phyloP scores from a whole-genome alignment of 2,113 vertebrate species.

The Ifrita kowaldi region DNA sequence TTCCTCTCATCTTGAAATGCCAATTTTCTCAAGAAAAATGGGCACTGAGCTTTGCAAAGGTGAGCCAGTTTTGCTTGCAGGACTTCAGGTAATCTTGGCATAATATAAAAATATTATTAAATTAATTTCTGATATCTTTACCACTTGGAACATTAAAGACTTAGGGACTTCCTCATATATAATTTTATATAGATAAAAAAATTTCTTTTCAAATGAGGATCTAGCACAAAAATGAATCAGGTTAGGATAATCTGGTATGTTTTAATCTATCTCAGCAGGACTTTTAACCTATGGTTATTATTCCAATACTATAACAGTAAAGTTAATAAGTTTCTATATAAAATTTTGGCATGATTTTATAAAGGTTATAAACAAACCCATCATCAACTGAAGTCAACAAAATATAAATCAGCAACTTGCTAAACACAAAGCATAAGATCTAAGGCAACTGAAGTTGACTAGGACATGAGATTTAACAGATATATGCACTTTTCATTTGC shows the following conservation, averaged over 20 bases:
- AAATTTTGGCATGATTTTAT: neutral
- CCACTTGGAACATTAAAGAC: neutral
- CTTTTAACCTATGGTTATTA: neutral
- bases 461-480: neutral
- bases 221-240: neutral
- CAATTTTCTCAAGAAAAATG: neutral
- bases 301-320: neutral
- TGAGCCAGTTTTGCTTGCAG: fast-evolving
- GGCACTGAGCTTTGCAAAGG: neutral
- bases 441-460: neutral
- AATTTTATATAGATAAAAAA: neutral
- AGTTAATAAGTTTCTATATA: neutral
- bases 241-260: neutral
- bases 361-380: neutral
- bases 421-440: neutral
- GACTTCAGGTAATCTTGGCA: neutral
- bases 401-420: neutral
- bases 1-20: neutral
- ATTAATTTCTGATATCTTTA: neutral
- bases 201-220: neutral
- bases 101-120: neutral
- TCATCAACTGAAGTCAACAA: neutral
- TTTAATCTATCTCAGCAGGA: neutral
- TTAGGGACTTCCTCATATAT: neutral
- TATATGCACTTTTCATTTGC: neutral